phyloP scores from a whole-genome alignment of 2,797 vertebrate genomes.

The Cichlasoma orientale region DNA sequence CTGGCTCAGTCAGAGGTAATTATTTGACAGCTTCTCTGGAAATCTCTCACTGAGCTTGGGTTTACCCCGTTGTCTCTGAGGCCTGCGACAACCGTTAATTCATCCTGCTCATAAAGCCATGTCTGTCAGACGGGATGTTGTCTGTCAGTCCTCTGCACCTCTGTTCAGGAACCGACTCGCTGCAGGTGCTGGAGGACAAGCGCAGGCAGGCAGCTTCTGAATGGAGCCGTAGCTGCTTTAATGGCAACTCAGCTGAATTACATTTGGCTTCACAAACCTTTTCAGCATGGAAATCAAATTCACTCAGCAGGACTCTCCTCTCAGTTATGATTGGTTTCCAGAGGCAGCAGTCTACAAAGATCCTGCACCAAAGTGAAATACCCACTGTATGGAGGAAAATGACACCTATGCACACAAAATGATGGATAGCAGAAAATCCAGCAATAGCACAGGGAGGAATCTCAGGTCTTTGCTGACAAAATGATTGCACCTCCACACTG shows the following conservation, averaged over 20 bases:
- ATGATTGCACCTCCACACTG: conserved; percentile 3
- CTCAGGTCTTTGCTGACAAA: conserved; percentile 10
- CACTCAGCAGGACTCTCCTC: conserved; percentile 36
- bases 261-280: conserved; percentile 41
- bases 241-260: conserved; percentile 35
- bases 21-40: conserved; percentile 20
- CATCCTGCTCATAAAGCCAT: background rate
- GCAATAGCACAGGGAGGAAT: background rate
- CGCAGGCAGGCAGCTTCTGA: conserved; percentile 9
- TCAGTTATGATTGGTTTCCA: conserved; percentile 50
- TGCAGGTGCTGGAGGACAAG: conserved; percentile 28
- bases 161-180: background rate
- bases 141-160: background rate
- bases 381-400: conserved; percentile 13
- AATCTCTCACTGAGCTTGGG: conserved; percentile 2
- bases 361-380: conserved; percentile 45
- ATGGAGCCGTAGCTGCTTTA: conserved; percentile 19
- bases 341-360: conserved; percentile 36
- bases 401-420: conserved; percentile 32
- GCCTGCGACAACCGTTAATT: background rate
- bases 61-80: conserved; percentile 1
- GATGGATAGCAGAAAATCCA: conserved; percentile 40
- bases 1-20: conserved; percentile 12
- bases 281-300: conserved; percentile 51
- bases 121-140: background rate